These are phyloP conservation scores for Sebastes minor DNA, from an alignment of 2,797 vertebrate species.

Conservation along the genomic window DNA sequence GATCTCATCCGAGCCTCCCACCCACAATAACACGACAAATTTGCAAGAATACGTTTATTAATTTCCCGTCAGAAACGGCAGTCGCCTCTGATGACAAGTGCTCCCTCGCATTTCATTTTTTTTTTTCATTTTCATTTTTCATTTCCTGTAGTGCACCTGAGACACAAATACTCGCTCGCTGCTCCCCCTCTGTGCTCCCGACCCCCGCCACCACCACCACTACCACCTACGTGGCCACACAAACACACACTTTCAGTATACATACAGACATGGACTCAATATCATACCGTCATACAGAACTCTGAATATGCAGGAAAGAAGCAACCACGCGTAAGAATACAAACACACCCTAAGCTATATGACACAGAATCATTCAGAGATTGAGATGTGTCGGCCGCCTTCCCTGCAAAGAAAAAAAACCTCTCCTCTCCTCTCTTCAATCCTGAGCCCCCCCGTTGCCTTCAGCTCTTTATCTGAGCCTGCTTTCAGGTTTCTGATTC, in stretches of 20 bases:
- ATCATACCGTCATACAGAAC: neutral
- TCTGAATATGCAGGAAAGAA: neutral
- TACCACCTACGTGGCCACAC: neutral
- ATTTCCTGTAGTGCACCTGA: slow-evolving; percentile 81
- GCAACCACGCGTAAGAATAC: neutral
- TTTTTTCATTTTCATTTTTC: slow-evolving; percentile 73
- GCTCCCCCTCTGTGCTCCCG: neutral
- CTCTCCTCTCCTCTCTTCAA: neutral
- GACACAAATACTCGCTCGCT: slow-evolving; percentile 49
- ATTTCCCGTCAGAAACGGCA: slow-evolving; percentile 74
- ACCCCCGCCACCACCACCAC: neutral
- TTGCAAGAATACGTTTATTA: slow-evolving; percentile 79
- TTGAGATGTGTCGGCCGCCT: slow-evolving; percentile 5
- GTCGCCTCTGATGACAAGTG: slow-evolving; percentile 70
- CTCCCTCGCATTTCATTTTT: slow-evolving; percentile 54
- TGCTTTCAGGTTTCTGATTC: slow-evolving; percentile 24
- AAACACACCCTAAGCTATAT: slow-evolving; percentile 9
- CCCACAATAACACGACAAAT: slow-evolving; percentile 73
- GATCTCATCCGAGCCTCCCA: slow-evolving; percentile 8
- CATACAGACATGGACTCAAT: neutral
- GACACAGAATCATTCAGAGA: slow-evolving; percentile 44
- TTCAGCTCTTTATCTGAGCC: slow-evolving; percentile 29
- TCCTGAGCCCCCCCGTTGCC: neutral
- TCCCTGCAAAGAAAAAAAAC: neutral
- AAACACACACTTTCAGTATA: neutral